Evolutionary conservation across 2,888 invertebrate species (phyloP).

Genomic region (Diplolepis rosae): DNA sequence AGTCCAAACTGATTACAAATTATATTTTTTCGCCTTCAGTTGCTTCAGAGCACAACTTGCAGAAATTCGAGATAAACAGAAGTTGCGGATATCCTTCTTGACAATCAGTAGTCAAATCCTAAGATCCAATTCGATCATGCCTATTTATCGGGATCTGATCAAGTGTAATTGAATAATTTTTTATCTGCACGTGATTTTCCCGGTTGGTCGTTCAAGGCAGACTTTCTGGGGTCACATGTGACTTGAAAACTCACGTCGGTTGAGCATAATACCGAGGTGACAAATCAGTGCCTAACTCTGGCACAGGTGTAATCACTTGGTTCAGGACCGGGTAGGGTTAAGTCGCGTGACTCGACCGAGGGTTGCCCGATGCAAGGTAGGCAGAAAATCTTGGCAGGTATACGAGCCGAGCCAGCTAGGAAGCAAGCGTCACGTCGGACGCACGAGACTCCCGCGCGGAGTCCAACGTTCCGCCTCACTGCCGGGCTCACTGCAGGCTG

Average conservation of each 20-base stretch:
- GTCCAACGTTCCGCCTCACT: slow-evolving; percentile 72
- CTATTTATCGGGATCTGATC: not conserved
- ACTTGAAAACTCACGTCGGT: slow-evolving; percentile 19
- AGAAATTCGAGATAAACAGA: not conserved
- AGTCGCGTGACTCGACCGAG: slow-evolving; percentile 30
- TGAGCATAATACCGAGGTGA: not conserved
- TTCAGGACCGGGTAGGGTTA: slow-evolving; percentile 16
- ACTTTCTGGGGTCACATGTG: not conserved
- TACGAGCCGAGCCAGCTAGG: slow-evolving; percentile 23
- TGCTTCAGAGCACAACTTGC: not conserved
- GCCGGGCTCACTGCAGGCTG: slow-evolving; percentile 72
- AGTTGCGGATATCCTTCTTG: not conserved
- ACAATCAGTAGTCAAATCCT: not conserved
- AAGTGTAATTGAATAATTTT: not conserved
- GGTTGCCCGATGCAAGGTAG: slow-evolving; percentile 18
- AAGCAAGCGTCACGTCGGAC: slow-evolving; percentile 37
- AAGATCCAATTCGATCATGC: not conserved
- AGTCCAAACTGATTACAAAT: not conserved
- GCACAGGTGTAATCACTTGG: slow-evolving; percentile 8
- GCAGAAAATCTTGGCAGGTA: slow-evolving; percentile 24
- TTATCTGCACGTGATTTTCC: not conserved
- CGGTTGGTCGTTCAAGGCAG: not conserved
- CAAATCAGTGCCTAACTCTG: not conserved
- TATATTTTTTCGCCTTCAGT: not conserved
- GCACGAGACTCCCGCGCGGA: slow-evolving; percentile 71